These are phyloP conservation scores for Liasis olivaceus DNA, from an alignment of 2,797 vertebrate species.

Conservation along the genomic window DNA sequence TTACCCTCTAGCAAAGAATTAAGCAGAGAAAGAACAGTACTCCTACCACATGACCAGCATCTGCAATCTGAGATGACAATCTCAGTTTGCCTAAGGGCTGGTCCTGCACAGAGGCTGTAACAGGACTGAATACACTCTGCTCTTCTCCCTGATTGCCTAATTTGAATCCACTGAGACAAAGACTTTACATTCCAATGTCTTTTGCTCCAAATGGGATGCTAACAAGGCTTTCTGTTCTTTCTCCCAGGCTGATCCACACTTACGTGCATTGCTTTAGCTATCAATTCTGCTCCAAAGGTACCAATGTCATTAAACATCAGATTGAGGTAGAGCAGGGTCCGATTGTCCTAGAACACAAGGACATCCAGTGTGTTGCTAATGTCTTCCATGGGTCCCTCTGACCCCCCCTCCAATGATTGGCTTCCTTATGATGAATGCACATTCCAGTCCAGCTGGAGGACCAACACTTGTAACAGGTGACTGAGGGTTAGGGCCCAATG, in stretches of 20 bases:
- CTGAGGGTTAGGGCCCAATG: not conserved
- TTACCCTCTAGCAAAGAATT: not conserved
- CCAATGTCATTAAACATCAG: slow-evolving; percentile 88
- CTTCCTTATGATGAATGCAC: not conserved
- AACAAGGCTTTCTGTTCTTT: not conserved
- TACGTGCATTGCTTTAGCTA: slow-evolving; percentile 83
- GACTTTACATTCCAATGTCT: slow-evolving; percentile 38
- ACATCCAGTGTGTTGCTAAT: not conserved
- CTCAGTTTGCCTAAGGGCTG: not conserved
- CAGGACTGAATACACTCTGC: slow-evolving; percentile 12
- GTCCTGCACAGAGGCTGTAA: not conserved
- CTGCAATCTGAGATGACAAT: not conserved
- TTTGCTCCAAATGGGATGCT: slow-evolving; percentile 29
- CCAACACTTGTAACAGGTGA: not conserved
- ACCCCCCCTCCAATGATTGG: not conserved
- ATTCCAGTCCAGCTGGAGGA: not conserved
- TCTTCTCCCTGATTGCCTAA: not conserved
- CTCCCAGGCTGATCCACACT: slow-evolving; percentile 52
- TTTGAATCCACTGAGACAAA: slow-evolving; percentile 41
- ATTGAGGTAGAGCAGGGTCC: slow-evolving; percentile 77
- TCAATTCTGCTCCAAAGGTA: slow-evolving; percentile 77
- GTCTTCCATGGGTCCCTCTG: not conserved
- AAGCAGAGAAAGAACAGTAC: not conserved
- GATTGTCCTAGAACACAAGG: slow-evolving; percentile 63
- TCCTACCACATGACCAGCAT: not conserved